These are phyloP conservation scores for Sinopyrophorus schimmeli DNA, from an alignment of 2,888 invertebrate genomes.

Conservation along the genomic window DNA sequence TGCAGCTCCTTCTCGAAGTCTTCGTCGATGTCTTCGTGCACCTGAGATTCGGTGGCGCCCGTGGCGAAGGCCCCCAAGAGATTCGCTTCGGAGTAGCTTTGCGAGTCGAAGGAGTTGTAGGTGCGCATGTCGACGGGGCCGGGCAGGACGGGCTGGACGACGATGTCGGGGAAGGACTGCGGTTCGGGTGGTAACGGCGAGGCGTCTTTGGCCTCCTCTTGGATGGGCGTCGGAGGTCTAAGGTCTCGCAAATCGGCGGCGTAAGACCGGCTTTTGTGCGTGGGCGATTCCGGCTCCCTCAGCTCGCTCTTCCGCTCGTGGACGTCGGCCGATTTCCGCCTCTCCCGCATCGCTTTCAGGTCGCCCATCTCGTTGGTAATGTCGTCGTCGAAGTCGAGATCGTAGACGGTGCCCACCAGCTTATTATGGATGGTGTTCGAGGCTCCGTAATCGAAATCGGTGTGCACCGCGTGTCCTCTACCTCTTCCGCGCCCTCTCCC, in stretches of 20 bases:
- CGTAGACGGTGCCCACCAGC: conserved; percentile 84
- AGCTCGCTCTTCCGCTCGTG: conserved; percentile 63
- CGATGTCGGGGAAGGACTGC: conserved; percentile 61
- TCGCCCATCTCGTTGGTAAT: conserved; percentile 72
- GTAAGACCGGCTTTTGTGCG: conserved; percentile 50
- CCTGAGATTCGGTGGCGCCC: conserved; percentile 70
- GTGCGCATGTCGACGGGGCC: conserved; percentile 91
- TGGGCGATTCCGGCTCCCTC: conserved; percentile 56
- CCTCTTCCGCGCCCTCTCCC: conserved; percentile 58
- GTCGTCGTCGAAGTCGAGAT: conserved; percentile 83
- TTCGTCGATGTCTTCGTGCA: conserved; percentile 73
- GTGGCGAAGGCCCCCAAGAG: conserved; percentile 69
- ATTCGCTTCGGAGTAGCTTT: conserved; percentile 63
- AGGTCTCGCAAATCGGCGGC: conserved; percentile 56
- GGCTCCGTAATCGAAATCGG: conserved; percentile 54
- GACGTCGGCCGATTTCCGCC: conserved; percentile 73
- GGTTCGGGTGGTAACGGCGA: conserved; percentile 42
- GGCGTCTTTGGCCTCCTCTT: conserved; percentile 46
- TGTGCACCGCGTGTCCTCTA: too few species aligned
- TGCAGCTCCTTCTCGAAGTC: conserved; percentile 78
- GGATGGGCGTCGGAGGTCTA: conserved; percentile 58
- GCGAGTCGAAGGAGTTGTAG: conserved; percentile 69
- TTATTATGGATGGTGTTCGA: conserved; percentile 78
- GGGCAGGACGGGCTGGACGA: conserved; percentile 75
- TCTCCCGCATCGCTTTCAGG: conserved; percentile 76